phyloP scores from a whole-genome alignment of 1,140 invertebrate species.

The Drosophila mojavensis region DNA sequence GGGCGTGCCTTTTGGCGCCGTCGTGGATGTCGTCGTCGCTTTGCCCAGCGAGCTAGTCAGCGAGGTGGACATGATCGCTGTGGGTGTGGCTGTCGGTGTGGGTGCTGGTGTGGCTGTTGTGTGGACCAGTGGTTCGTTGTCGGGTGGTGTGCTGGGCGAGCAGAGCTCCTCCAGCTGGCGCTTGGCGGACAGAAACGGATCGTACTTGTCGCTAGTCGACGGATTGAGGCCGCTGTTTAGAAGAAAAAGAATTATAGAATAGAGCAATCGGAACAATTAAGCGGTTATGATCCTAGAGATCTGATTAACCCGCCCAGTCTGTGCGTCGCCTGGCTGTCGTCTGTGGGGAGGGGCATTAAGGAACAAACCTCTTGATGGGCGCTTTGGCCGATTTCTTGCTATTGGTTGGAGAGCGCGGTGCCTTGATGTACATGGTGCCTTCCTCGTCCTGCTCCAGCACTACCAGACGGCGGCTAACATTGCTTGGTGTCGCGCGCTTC shows the following conservation, averaged over 20 bases:
- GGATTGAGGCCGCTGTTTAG: slow-evolving; percentile 71
- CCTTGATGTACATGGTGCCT: slow-evolving; percentile 56
- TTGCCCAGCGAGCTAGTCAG: neutral
- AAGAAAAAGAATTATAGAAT: slow-evolving; percentile 3
- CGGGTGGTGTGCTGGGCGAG: slow-evolving; percentile 80
- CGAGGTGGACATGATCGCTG: slow-evolving; percentile 1
- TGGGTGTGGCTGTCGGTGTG: slow-evolving; percentile 31
- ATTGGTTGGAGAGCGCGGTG: slow-evolving; percentile 7
- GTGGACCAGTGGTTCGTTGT: slow-evolving; percentile 37
- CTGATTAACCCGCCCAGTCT: slow-evolving; percentile 20
- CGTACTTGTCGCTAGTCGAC: slow-evolving; percentile 84
- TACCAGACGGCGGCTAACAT: slow-evolving; percentile 43
- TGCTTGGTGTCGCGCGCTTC: slow-evolving; percentile 23
- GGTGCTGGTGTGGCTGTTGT: slow-evolving; percentile 38
- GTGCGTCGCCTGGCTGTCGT: slow-evolving; percentile 63
- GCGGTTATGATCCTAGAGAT: neutral
- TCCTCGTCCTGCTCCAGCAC: slow-evolving; percentile 49
- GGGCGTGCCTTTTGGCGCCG: slow-evolving; percentile 21
- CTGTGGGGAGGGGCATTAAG: slow-evolving; percentile 4
- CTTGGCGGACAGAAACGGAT: slow-evolving; percentile 88
- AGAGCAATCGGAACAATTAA: neutral
- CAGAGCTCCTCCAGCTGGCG: slow-evolving; percentile 89
- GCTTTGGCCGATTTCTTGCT: neutral
- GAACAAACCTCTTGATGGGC: slow-evolving; percentile 53
- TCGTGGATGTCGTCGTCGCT: slow-evolving; percentile 3